phyloP scores from a whole-genome alignment of 2,113 vertebrate genomes.

The Acanthochromis polyacanthus region DNA sequence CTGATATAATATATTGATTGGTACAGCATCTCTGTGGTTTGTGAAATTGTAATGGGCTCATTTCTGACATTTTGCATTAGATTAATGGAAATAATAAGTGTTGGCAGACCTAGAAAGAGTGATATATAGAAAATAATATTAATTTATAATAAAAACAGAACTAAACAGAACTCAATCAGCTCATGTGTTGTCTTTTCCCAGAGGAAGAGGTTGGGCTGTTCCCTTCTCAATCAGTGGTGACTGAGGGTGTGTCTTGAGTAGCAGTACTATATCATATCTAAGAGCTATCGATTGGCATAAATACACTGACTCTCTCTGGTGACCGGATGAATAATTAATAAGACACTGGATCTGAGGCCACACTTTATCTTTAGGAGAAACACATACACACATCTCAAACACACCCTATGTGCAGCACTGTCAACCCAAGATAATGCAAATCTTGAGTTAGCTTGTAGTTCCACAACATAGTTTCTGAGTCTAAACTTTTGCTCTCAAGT shows the following conservation, averaged over 20 bases:
- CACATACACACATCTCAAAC: slow-evolving; percentile 25
- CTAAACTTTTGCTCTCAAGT: slow-evolving; percentile 47
- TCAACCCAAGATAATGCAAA: slow-evolving; percentile 19
- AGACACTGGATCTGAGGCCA: slow-evolving; percentile 80
- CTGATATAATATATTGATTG: slow-evolving; percentile 3
- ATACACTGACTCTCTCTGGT: slow-evolving; percentile 83
- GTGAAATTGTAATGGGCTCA: not conserved
- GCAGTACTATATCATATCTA: slow-evolving; percentile 86
- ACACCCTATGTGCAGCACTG: slow-evolving; percentile 3
- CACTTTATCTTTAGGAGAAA: slow-evolving; percentile 61
- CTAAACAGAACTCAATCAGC: slow-evolving; percentile 24
- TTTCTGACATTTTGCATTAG: slow-evolving; percentile 19
- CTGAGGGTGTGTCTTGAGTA: slow-evolving; percentile 74
- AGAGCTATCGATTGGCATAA: slow-evolving; percentile 89
- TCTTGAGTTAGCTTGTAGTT: slow-evolving; percentile 21
- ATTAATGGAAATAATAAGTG: slow-evolving; percentile 2
- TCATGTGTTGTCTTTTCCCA: slow-evolving; percentile 38
- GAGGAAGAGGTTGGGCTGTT: slow-evolving; percentile 52
- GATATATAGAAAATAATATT: no score
- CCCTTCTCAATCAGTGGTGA: slow-evolving; percentile 68
- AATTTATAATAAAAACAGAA: not conserved
- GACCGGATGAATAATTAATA: slow-evolving; percentile 90
- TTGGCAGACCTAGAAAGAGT: not conserved
- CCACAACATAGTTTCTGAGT: slow-evolving; percentile 29
- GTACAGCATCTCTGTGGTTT: not conserved